Conservation (phyloP, 2,113 vertebrate genomes). For the Probosciger aterrimus region DNA sequence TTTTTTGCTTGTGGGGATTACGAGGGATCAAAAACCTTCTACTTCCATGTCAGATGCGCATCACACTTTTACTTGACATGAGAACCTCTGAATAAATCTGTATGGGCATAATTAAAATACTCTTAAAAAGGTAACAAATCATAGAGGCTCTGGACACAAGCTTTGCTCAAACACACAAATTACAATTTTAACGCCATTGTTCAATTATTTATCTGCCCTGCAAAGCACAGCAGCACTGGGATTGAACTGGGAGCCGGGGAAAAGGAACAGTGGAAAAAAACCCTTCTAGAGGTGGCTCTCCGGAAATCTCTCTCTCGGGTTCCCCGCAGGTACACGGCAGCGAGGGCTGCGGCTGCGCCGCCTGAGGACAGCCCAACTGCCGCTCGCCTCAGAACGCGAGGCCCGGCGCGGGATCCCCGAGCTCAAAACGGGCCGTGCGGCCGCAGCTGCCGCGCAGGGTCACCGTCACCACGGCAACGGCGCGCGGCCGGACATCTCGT, state of each 20-base stretch:
- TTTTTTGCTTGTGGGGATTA: not conserved
- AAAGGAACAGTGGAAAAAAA: not conserved
- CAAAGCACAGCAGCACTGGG: not conserved
- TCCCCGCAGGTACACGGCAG: not conserved
- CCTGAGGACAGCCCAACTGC: too few relatives aligned
- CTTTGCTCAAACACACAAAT: not conserved
- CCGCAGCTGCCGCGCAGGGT: slow-evolving; percentile 79
- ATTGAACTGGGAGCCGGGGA: not conserved
- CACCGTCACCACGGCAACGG: slow-evolving; percentile 87
- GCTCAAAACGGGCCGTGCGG: not conserved
- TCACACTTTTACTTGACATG: not conserved
- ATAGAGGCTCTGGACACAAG: not conserved
- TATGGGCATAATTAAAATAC: not conserved
- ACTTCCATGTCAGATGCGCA: not conserved
- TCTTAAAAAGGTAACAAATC: not conserved
- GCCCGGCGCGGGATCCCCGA: slow-evolving; percentile 53
- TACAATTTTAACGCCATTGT: not conserved
- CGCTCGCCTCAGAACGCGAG: not conserved
- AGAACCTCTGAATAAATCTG: not conserved
- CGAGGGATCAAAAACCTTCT: not conserved
- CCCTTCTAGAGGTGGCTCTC: not conserved
- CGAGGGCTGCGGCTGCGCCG: too few relatives aligned
- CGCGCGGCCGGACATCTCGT: slow-evolving; percentile 86
- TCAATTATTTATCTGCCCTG: not conserved
- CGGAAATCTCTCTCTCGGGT: not conserved